A percentile compares a stretch with the other conserved stretches of the same genome.
Conservation (phyloP, 64 coral and sea anemone species). For the Pocillopora damicornis region DNA sequence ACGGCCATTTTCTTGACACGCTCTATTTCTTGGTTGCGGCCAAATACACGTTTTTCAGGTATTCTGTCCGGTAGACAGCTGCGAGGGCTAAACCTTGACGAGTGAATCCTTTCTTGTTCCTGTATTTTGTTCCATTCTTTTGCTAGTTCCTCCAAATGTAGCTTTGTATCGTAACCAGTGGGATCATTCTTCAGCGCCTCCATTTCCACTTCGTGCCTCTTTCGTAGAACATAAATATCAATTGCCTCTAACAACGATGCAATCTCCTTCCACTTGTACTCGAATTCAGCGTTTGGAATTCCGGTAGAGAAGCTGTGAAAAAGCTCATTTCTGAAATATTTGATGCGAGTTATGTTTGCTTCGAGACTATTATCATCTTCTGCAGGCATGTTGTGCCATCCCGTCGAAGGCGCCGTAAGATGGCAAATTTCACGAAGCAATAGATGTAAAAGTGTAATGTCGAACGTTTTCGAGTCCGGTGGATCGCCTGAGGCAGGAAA, state of each 20-base stretch:
- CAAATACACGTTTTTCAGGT: conserved; percentile 4
- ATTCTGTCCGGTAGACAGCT: conserved; percentile 19
- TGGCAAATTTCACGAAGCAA: conserved; percentile 46
- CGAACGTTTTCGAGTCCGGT: conserved; percentile 13
- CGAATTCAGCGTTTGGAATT: conserved; percentile 11
- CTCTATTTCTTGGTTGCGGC: conserved; percentile 25
- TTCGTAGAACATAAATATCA: neutral
- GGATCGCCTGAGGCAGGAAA: conserved; percentile 1
- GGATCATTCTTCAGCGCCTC: conserved; percentile 34
- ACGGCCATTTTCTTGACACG: neutral
- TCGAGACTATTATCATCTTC: conserved; percentile 36
- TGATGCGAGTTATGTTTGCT: conserved; percentile 53
- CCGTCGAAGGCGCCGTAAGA: conserved; percentile 28
- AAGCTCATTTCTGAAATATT: conserved; percentile 46
- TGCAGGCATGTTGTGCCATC: conserved; percentile 54
- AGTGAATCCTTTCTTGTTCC: neutral
- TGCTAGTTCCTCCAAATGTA: neutral
- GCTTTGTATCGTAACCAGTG: neutral
- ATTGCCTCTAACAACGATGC: conserved; percentile 15
- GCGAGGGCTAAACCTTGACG: neutral
- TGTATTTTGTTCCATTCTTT: neutral
- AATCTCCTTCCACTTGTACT: conserved; percentile 27
- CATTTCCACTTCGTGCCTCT: neutral
- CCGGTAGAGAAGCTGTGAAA: conserved; percentile 13
- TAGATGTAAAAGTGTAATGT: conserved; percentile 60